Base-by-base conservation (phyloP, 2,888 invertebrate genomes). In the Macrostomum cliftonense region DNA sequence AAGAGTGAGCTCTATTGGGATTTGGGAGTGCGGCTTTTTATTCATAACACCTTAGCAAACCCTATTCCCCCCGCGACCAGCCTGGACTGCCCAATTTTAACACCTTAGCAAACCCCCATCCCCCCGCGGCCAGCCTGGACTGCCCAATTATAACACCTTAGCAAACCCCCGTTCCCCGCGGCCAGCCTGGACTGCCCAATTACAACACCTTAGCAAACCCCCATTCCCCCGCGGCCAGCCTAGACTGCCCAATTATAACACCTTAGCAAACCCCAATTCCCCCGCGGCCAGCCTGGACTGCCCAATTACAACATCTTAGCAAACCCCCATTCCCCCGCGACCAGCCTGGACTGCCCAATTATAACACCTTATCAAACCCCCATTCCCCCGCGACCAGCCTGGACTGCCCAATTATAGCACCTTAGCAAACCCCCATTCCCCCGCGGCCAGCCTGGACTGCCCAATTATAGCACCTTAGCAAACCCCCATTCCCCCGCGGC, bases 281-380 rank as follows among this genome's bases (percentile, higher is more conserved):
- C 17, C 19, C 45, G 37, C 21, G 9, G 2, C 13, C 55, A 68
- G 64, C 51, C 58, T 80, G 61, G 83, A 84, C 70, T 75, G n/a
- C 9, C 9, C 9, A 28, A 28, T 28, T 28, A 28, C 9, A 28
- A 7, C 4, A 28, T 28, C 7, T 51, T 1, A 14, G 19, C 13
- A 17, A 12, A 19, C 13, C 52, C 38, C 13, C 13, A 1, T 28
- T 39, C 21, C 14, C 17, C 19, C 45, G 37, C 21, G 9, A 2
- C 13, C 55, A 68, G 64, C 51, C 58, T 80, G 61, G 83, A 84
- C 70, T 75, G n/a, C 9, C 9, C 9, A 28, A 28, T 28, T 28
- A 28, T 28, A 28, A 7, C 4, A 28, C 9, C 7, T 51, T 1
- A 14, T 13, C 13, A 17, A 12, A 19, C 13, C 52, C 38, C 13